Evolutionary conservation across 2,888 invertebrate species (phyloP), one percentile per base, ranked within the genome.

Genomic region (Nymphalis urticae): DNA sequence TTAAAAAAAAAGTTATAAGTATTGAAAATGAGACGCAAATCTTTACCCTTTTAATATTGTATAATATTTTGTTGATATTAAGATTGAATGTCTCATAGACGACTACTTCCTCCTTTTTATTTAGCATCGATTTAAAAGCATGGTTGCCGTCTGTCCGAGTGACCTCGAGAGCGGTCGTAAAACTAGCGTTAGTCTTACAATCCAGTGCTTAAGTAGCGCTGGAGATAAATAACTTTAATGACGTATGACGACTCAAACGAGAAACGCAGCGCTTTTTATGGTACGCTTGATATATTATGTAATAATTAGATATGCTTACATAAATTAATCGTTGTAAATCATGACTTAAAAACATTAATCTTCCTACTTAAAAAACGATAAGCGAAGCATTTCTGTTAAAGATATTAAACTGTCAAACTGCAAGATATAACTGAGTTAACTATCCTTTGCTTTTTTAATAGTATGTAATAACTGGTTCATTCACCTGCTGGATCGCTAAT

Each of bases 151-250:
- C 72, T 75, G 74, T 73, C 71, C 75, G 73, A 72, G 73, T 79
- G 88, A 83, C 90, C 90, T 90, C 85, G 88, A 77, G 72, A 69
- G 68, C 80, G 83, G 78, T 83, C 86, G 80, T 88, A 85, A 85
- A 88, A 83, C 86, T 81, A 82, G 80, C 76, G 7, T 62, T 48
- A 36, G 56, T 7, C 16, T 50, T 2, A 32, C 36, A 10, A 42
- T 62, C 66, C 66, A 67, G n/a, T 21, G 58, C 58, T 50, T 21
- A 27, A 62, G 24, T 56, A 48, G 56, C 47, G 54, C 66, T 58
- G 19, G 36, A 58, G 19, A 58, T 58, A 58, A 42, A 42, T 42
- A 13, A 42, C 13, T 42, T 19, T 19, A 27, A 42, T 19, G 17
- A 36, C 32, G 36, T 19, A 36, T 36, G 21, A 2, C 21, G 21